phyloP scores from a whole-genome alignment of 2,113 vertebrate genomes.

The Rhea pennata region DNA sequence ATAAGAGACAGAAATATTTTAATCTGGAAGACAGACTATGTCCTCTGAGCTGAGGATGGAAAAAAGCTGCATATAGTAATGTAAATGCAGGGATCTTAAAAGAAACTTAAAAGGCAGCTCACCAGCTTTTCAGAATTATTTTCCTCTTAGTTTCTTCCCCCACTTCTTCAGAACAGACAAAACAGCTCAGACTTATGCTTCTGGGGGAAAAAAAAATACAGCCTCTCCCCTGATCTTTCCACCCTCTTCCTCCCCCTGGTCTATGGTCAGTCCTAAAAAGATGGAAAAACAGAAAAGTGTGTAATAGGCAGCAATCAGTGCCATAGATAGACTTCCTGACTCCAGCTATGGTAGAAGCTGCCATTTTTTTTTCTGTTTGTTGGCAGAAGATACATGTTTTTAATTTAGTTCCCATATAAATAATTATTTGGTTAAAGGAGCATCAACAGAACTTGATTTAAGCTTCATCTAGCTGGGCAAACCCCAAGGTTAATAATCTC shows the following conservation, averaged over 20 bases:
- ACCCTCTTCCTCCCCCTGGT: not conserved
- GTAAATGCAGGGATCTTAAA: not conserved
- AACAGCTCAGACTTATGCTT: not conserved
- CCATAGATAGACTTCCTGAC: not conserved
- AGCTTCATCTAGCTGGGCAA: not conserved
- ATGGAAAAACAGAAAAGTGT: not conserved
- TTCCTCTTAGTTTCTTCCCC: not conserved
- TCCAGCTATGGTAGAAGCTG: not conserved
- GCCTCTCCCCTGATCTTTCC: not conserved
- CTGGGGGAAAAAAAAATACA: not conserved
- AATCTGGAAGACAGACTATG: not conserved
- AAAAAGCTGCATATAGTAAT: not conserved
- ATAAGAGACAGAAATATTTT: slow-evolving; percentile 5
- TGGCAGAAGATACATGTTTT: not conserved
- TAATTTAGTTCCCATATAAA: not conserved
- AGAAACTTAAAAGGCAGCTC: not conserved
- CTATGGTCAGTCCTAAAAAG: not conserved
- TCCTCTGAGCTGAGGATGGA: not conserved
- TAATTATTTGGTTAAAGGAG: not conserved
- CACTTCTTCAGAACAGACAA: not conserved
- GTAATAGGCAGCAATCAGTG: not conserved
- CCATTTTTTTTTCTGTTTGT: not conserved
- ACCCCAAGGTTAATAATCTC: not conserved
- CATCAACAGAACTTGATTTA: not conserved
- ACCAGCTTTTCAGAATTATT: not conserved